Conservation (phyloP, 2,113 vertebrate species). For the Vombatus ursinus region DNA sequence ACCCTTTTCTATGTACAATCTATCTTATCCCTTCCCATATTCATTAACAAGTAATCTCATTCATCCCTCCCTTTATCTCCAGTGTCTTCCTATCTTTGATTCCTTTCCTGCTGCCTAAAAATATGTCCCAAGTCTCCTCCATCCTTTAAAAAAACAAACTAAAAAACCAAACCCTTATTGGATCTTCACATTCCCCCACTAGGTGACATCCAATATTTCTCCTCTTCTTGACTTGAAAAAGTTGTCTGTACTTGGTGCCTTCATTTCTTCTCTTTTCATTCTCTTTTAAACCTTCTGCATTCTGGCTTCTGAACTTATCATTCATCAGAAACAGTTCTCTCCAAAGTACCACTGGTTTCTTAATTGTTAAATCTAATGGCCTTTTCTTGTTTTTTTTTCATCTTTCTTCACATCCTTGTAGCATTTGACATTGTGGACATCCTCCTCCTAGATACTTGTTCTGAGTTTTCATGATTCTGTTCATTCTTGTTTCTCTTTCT, state of each 20-base stretch:
- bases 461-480: not conserved
- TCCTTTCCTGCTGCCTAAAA: not conserved
- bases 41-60: not conserved
- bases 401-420: not conserved
- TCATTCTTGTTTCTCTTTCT: not conserved
- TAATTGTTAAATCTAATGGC: not conserved
- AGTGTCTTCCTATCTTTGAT: not conserved
- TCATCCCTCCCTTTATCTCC: not conserved
- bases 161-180: not conserved
- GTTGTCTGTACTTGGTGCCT: not conserved
- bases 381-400: not conserved
- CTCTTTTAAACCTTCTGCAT: not conserved
- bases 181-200: not conserved
- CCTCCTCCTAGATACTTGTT: not conserved
- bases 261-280: not conserved
- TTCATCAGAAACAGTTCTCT: not conserved
- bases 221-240: not conserved
- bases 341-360: not conserved
- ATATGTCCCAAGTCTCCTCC: not conserved
- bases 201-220: not conserved
- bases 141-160: not conserved
- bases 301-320: not conserved
- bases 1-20: not conserved
- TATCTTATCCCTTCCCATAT: not conserved
- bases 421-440: not conserved